Evolutionary conservation across 2,113 vertebrate genomes (phyloP), one percentile per base, ranked within the genome.

Genomic region (Gallinago paraguaiae): DNA sequence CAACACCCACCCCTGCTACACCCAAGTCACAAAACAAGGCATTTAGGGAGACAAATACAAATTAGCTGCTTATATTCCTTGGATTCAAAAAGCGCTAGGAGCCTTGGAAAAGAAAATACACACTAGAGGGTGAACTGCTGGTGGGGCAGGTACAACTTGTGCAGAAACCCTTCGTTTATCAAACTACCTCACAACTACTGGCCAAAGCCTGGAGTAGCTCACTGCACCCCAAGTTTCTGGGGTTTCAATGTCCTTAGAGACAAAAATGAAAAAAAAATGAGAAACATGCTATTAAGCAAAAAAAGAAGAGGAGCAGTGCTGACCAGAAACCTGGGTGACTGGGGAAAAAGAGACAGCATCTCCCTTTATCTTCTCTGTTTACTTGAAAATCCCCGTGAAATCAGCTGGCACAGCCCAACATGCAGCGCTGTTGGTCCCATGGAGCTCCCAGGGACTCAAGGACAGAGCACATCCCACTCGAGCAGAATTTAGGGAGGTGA

Each of bases 391-490:
- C 24, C 50, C 72, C 1, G 3, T 48, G 76, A 86, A 69, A 83
- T 20, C 1, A 2, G 39, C 43, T 19, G 69, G 77, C 69, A 46
- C 61, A 79, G 69, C 70, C 37, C 4, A 1, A 39, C 6, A 6
- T 2, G 3, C 59, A 45, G 56, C 0, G 0, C 81, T 48, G 67
- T 8, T 4, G 8, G 46, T 41, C 41, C 50, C 43, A 46, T 0
- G 0, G 37, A 57, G 78, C 20, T 51, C 31, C 60, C 54, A 39
- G 53, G 22, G 51, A 45, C 24, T 45, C 41, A 6, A 22, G 35
- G 4, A 51, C 8, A 2, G 20, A 43, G 46, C 3, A 33, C 10
- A 6, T 17, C 41, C 61, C 85, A 33, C 61, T 24, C 5, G 0
- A 45, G 59, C 10, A 76, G 86, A 35, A 79, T 80, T 72, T 51